Conservation (phyloP, 2,113 vertebrate species). For the Dinomys branickii region DNA sequence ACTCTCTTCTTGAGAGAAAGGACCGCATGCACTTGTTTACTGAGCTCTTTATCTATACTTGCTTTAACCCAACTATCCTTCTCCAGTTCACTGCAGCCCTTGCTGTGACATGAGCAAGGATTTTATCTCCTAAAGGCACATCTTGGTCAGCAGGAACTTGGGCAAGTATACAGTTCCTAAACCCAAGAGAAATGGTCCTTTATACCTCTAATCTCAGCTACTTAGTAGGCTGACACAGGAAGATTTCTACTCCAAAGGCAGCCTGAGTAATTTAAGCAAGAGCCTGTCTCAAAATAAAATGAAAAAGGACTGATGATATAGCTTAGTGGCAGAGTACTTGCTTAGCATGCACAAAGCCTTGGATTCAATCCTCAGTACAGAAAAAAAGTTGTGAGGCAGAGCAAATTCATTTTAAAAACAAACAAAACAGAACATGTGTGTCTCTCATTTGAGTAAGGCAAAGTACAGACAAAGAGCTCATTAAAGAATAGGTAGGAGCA, state of each 20-base stretch:
- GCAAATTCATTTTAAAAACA: neutral
- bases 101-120: neutral
- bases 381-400: neutral
- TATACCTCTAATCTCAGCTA: too few species aligned
- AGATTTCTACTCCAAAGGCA: too few species aligned
- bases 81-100: neutral
- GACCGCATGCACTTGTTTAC: neutral
- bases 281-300: neutral
- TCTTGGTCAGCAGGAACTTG: neutral
- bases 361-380: neutral
- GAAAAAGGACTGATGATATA: neutral
- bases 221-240: too few species aligned
- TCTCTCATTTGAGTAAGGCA: neutral
- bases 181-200: too few species aligned
- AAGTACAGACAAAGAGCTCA: neutral
- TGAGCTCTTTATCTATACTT: neutral
- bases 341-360: neutral
- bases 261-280: neutral
- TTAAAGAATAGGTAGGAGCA: neutral
- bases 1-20: neutral
- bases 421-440: neutral
- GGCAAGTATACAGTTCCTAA: too few species aligned
- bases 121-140: neutral
- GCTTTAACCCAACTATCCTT: neutral
- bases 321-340: neutral